phyloP scores from a whole-genome alignment of 2,888 invertebrate genomes.

The Euproctis similis region DNA sequence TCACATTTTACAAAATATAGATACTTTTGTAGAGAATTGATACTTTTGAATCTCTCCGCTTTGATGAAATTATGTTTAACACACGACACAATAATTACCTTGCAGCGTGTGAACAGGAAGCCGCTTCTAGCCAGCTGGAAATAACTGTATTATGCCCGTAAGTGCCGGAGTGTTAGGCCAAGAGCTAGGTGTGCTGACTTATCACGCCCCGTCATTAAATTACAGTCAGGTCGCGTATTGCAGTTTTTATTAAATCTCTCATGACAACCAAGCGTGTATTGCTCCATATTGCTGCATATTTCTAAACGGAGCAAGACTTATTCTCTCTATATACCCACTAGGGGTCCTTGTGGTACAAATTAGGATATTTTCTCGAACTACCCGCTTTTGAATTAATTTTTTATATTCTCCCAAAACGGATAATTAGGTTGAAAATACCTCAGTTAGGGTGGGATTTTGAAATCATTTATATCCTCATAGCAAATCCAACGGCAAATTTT shows the following conservation, averaged over 20 bases:
- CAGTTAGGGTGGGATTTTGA: too few relatives aligned
- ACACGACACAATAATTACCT: conserved; percentile 54
- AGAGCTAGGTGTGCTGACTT: conserved; percentile 69
- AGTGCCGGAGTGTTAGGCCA: conserved; percentile 73
- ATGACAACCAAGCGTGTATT: conserved; percentile 74
- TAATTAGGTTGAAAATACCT: too few relatives aligned
- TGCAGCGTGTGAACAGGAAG: conserved; percentile 19
- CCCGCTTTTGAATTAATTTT: too few relatives aligned
- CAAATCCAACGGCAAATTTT: too few relatives aligned
- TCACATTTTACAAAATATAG: too few relatives aligned
- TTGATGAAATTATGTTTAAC: not conserved
- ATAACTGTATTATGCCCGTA: conserved; percentile 74
- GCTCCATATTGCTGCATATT: conserved; percentile 36
- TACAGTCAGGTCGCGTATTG: conserved; percentile 73
- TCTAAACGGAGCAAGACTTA: conserved; percentile 8
- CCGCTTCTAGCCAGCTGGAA: conserved; percentile 47
- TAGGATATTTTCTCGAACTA: conserved; percentile 1
- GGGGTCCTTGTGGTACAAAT: not conserved
- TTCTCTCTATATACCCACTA: not conserved
- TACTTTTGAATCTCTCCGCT: too few relatives aligned
- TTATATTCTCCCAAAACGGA: too few relatives aligned
- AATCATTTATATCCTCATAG: too few relatives aligned
- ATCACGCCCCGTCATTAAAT: conserved; percentile 30
- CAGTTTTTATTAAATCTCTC: conserved; percentile 62
- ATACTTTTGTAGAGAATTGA: too few relatives aligned